phyloP scores from a whole-genome alignment of 35 echinoderm and acorn worm species.

The Apostichopus parvimensis region DNA sequence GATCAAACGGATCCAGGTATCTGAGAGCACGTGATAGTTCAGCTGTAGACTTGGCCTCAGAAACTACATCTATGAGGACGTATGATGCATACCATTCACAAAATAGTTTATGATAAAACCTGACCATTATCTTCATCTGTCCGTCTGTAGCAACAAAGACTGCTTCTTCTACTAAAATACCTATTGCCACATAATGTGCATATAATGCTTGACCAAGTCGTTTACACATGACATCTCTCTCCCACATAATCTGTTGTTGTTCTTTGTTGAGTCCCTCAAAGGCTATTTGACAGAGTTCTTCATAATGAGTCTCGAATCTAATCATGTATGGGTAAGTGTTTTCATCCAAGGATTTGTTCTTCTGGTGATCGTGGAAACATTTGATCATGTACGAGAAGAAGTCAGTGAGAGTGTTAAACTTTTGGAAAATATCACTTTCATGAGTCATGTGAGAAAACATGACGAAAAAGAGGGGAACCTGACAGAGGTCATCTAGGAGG shows the following conservation, averaged over 20 bases:
- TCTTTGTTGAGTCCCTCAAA: conserved; percentile 11
- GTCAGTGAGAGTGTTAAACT: background rate
- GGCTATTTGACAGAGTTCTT: background rate
- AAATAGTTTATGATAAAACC: too few species aligned
- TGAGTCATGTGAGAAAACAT: conserved; percentile 44
- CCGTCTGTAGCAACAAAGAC: background rate
- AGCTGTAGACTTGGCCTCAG: too few species aligned
- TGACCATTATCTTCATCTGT: too few species aligned
- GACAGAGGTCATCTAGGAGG: conserved; percentile 9
- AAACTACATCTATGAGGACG: too few species aligned
- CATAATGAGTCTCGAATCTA: background rate
- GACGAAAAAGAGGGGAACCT: conserved; percentile 20
- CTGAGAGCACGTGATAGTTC: too few species aligned
- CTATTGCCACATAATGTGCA: background rate
- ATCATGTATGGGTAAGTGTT: background rate
- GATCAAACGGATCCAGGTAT: too few species aligned
- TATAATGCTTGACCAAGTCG: too few species aligned
- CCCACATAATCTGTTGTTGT: background rate
- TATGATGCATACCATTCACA: too few species aligned
- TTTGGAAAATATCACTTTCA: background rate
- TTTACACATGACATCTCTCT: background rate
- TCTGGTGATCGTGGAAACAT: conserved; percentile 15
- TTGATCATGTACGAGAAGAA: conserved; percentile 18
- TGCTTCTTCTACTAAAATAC: background rate
- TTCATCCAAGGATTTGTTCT: background rate